phyloP scores from a whole-genome alignment of 2,888 invertebrate genomes.

The Sarcophaga subvicina region DNA sequence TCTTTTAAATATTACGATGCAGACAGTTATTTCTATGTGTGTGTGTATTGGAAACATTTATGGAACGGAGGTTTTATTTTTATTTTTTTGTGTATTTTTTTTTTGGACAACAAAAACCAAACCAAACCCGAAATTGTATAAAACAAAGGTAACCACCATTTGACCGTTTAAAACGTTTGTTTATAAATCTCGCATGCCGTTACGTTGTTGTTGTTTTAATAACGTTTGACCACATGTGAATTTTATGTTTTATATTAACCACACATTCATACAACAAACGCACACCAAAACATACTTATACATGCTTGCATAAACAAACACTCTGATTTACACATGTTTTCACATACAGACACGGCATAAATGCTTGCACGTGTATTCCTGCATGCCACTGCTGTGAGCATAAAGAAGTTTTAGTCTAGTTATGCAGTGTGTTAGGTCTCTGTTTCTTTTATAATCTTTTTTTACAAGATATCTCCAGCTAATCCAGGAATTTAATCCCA shows the following conservation, averaged over 20 bases:
- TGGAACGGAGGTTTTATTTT: constrained; percentile 8
- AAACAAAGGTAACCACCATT: constrained; percentile 65
- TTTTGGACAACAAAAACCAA: constrained; percentile 24
- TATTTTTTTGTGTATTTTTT: background rate
- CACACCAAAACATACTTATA: background rate
- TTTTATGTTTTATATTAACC: constrained; percentile 63
- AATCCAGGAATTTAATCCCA: too few species aligned
- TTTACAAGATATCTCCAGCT: too few species aligned
- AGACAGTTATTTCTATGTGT: background rate
- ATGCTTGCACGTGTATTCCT: background rate
- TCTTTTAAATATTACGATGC: background rate
- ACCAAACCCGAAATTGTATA: constrained; percentile 50
- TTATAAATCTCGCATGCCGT: constrained; percentile 49
- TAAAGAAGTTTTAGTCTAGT: background rate
- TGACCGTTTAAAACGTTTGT: constrained; percentile 64
- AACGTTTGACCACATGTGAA: constrained; percentile 68
- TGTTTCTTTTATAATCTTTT: too few species aligned
- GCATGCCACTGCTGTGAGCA: background rate
- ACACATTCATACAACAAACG: constrained; percentile 49
- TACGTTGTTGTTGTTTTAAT: constrained; percentile 57
- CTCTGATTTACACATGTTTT: background rate
- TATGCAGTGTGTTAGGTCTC: background rate
- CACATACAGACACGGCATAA: background rate
- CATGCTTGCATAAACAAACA: constrained; percentile 1
- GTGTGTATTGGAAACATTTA: background rate